Conservation (phyloP, 2,113 vertebrate species). For the Pungitius pungitius region DNA sequence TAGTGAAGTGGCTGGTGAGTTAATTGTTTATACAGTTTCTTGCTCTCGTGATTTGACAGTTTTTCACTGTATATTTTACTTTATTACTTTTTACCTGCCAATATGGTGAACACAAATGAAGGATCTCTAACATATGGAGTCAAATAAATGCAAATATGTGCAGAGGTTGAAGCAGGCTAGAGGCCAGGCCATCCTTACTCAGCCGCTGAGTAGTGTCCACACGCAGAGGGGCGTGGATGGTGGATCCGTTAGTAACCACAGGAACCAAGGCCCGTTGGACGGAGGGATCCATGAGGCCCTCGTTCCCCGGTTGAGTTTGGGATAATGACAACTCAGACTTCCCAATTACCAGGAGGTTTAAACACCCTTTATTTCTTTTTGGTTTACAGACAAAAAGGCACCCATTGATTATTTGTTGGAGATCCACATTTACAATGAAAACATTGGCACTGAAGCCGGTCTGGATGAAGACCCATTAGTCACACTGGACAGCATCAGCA, state of each 20-base stretch:
- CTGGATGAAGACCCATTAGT: neutral
- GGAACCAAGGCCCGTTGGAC: too few relatives aligned
- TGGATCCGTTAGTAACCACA: neutral
- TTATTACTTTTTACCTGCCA: too few relatives aligned
- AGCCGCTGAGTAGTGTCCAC: neutral
- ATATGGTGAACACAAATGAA: too few relatives aligned
- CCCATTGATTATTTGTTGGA: conserved; percentile 77
- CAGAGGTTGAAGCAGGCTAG: neutral
- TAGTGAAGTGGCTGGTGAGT: too few relatives aligned
- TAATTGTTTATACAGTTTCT: too few relatives aligned
- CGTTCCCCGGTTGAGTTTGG: neutral
- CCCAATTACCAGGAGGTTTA: conserved; percentile 35
- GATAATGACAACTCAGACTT: neutral
- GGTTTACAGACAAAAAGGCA: conserved; percentile 94
- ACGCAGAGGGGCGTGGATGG: neutral
- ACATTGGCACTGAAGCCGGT: neutral
- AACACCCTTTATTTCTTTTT: conserved; percentile 80
- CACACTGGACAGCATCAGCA: too few relatives aligned
- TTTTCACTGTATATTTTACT: too few relatives aligned
- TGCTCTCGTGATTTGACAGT: too few relatives aligned
- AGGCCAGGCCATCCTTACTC: neutral
- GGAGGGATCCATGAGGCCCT: too few relatives aligned
- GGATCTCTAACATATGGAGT: neutral
- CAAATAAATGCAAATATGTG: too few relatives aligned
- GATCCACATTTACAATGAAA: conserved; percentile 38